These are phyloP conservation scores for Neomonachus schauinslandi DNA, from an alignment of 2,113 vertebrate species.

Conservation along the genomic window DNA sequence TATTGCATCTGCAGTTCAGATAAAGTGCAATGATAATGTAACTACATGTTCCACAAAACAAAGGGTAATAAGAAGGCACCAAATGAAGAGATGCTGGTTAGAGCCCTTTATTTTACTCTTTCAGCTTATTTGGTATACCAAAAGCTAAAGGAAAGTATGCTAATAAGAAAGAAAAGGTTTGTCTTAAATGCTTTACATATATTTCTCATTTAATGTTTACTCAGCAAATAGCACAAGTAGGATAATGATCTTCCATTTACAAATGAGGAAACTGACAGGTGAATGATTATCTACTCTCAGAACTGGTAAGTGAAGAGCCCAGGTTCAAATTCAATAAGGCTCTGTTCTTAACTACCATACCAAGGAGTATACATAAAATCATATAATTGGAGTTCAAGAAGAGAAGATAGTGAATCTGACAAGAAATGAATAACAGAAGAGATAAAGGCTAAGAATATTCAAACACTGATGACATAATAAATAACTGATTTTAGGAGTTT, in stretches of 20 bases:
- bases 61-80: not conserved
- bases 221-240: no score
- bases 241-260: not conserved
- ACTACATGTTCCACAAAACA: not conserved
- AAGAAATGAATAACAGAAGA: not conserved
- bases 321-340: not conserved
- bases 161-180: not conserved
- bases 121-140: not conserved
- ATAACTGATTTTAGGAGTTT: not conserved
- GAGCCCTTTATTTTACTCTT: not conserved
- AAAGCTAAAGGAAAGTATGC: not conserved
- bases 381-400: not conserved
- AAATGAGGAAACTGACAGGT: not conserved
- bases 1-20: not conserved
- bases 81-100: not conserved
- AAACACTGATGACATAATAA: not conserved
- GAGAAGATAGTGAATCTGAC: not conserved
- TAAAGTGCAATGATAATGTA: not conserved
- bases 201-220: not conserved
- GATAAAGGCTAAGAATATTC: not conserved
- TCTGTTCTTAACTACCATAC: not conserved
- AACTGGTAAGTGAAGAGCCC: not conserved
- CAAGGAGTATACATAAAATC: not conserved
- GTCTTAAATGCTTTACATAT: not conserved
- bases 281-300: not conserved